Percentiles rank a stretch among this genome's conserved stretches.
phyloP scores from a whole-genome alignment of 2,113 vertebrate genomes.

The Tychaedon coryphoeus region DNA sequence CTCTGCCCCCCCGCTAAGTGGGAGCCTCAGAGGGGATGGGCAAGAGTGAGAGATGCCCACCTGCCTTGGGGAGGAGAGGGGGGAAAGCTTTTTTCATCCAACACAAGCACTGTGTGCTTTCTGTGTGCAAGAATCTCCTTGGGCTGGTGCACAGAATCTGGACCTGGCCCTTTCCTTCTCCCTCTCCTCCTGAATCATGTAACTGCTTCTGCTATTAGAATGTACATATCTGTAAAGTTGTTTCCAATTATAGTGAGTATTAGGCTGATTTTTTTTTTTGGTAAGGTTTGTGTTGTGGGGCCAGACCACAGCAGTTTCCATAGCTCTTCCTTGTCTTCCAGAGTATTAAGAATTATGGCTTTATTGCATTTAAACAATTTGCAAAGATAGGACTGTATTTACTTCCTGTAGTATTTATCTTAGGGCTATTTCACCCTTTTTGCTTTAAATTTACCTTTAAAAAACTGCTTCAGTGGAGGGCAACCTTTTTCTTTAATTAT shows the following conservation, averaged over 20 bases:
- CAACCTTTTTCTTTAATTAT: not conserved
- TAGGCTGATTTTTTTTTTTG: not conserved
- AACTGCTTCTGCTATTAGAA: not conserved
- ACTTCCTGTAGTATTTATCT: slow-evolving; percentile 6
- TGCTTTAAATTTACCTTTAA: not conserved
- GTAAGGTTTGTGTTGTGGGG: not conserved
- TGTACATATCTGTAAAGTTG: slow-evolving; percentile 53
- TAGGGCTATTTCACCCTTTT: not conserved
- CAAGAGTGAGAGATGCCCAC: not conserved
- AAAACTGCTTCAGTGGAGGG: not conserved
- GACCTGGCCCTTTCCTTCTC: not conserved
- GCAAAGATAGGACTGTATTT: not conserved
- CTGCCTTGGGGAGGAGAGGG: not conserved
- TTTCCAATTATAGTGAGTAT: not conserved
- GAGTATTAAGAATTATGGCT: not conserved
- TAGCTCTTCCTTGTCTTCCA: not conserved
- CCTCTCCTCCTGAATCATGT: not conserved
- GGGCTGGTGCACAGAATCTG: not conserved
- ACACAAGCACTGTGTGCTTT: not conserved
- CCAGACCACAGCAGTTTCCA: not conserved
- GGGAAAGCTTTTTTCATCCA: not conserved
- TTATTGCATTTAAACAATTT: not conserved
- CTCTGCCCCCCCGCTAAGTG: slow-evolving; percentile 67
- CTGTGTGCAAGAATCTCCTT: not conserved
- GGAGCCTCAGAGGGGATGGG: not conserved